Evolutionary conservation across 2,113 vertebrate genomes (phyloP).

Genomic region (Stegastes partitus): DNA sequence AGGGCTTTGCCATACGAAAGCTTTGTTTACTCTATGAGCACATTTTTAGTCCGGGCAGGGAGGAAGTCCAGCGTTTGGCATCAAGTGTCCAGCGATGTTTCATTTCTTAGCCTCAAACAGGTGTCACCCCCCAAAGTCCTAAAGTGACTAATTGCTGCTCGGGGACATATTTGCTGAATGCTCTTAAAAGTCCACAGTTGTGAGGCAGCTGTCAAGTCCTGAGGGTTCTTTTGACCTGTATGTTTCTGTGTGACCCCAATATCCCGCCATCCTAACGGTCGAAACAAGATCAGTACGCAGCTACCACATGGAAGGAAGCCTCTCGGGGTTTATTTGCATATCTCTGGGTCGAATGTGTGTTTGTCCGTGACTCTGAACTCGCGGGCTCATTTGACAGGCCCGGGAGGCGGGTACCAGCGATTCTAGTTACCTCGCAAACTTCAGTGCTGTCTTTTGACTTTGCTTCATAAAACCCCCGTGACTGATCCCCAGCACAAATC

Average conservation of each 20-base stretch:
- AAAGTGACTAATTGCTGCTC: conserved; percentile 39
- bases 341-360: neutral
- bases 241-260: conserved; percentile 55
- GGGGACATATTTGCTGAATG: conserved; percentile 54
- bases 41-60: neutral
- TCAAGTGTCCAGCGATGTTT: neutral
- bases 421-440: conserved; percentile 52
- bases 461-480: conserved; percentile 57
- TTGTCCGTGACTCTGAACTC: conserved; percentile 5
- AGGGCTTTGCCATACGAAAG: neutral
- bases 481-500: conserved; percentile 56
- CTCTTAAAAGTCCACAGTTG: conserved; percentile 59
- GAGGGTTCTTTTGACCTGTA: conserved; percentile 62
- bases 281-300: conserved; percentile 57
- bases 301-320: conserved; percentile 26
- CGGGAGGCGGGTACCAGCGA: neutral
- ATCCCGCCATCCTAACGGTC: conserved; percentile 38
- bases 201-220: conserved; percentile 71
- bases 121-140: conserved; percentile 29
- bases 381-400: conserved; percentile 24
- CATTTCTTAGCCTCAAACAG: conserved; percentile 27
- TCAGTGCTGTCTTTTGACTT: conserved; percentile 45
- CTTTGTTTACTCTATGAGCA: neutral
- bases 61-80: neutral
- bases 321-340: conserved; percentile 20